Evolutionary conservation across 2,888 invertebrate species (phyloP).

Genomic region (Digitonthophagus gazella): DNA sequence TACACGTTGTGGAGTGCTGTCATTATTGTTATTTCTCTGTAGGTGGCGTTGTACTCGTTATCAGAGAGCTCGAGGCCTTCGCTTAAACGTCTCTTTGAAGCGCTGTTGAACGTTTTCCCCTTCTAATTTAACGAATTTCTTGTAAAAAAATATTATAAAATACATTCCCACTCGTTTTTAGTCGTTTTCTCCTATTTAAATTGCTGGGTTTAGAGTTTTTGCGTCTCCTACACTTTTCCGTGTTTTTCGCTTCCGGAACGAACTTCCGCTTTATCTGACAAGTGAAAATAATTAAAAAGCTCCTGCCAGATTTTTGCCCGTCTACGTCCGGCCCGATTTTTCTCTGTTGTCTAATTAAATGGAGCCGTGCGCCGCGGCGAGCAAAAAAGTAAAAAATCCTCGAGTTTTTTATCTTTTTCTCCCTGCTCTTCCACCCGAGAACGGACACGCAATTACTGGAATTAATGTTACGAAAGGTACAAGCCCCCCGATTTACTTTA

Average conservation of each 20-base stretch:
- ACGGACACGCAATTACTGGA: neutral
- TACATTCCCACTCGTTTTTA: neutral
- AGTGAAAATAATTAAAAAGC: constrained; percentile 30
- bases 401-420: neutral
- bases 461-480: neutral
- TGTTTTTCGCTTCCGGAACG: constrained; percentile 10
- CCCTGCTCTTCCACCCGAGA: neutral
- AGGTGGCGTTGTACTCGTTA: constrained; percentile 39
- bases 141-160: neutral
- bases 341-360: constrained; percentile 28
- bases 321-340: constrained; percentile 8
- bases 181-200: constrained; percentile 9
- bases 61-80: constrained; percentile 41
- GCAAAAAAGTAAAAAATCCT: neutral
- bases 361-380: constrained; percentile 7
- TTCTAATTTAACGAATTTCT: neutral
- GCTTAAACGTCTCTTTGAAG: constrained; percentile 40
- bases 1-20: constrained; percentile 10
- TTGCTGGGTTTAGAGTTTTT: constrained; percentile 20
- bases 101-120: constrained; percentile 37
- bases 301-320: constrained; percentile 19
- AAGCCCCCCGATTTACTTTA: neutral
- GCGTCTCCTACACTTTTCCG: constrained; percentile 9
- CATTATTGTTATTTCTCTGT: constrained; percentile 40
- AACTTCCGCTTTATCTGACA: constrained; percentile 28